phyloP scores from a whole-genome alignment of 2,888 invertebrate species.

The Gymnoscelis rufifasciata region DNA sequence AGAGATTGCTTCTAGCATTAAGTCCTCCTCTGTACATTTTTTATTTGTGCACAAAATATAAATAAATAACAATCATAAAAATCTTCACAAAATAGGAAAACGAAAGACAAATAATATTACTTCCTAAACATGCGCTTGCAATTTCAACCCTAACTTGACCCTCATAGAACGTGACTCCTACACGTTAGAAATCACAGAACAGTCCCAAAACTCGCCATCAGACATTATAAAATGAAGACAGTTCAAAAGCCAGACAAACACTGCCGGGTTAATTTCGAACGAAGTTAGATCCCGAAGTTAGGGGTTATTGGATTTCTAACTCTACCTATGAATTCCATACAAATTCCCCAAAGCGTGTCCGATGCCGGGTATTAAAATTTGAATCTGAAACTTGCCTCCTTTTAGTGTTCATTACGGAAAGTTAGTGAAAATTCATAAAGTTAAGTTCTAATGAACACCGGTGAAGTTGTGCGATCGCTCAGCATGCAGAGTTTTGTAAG shows the following conservation, averaged over 20 bases:
- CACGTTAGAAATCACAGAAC: background rate
- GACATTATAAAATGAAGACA: conserved; percentile 43
- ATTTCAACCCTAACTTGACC: no score
- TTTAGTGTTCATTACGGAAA: conserved; percentile 77
- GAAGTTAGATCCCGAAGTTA: no score
- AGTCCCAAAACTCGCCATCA: conserved; percentile 5
- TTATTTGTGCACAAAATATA: no score
- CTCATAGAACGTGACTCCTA: no score
- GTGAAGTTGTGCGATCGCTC: conserved; percentile 60
- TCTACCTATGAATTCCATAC: conserved; percentile 58
- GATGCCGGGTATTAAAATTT: conserved; percentile 70
- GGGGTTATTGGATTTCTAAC: conserved; percentile 72
- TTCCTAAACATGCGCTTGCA: no score
- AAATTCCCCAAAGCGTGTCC: conserved; percentile 59
- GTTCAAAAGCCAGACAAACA: conserved; percentile 63
- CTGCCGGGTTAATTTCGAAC: conserved; percentile 50
- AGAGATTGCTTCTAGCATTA: no score
- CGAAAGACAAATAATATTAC: no score
- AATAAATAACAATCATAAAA: no score
- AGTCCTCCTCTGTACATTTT: no score
- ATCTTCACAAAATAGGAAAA: no score
- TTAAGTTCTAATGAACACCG: conserved; percentile 76
- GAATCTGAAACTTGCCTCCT: conserved; percentile 73
- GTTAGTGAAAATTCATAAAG: conserved; percentile 74
- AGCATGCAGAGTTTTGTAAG: conserved; percentile 38